Evolutionary conservation across 2,888 invertebrate species (phyloP), one percentile per base, ranked within the genome.

Genomic region (Muschampia plurimacula): DNA sequence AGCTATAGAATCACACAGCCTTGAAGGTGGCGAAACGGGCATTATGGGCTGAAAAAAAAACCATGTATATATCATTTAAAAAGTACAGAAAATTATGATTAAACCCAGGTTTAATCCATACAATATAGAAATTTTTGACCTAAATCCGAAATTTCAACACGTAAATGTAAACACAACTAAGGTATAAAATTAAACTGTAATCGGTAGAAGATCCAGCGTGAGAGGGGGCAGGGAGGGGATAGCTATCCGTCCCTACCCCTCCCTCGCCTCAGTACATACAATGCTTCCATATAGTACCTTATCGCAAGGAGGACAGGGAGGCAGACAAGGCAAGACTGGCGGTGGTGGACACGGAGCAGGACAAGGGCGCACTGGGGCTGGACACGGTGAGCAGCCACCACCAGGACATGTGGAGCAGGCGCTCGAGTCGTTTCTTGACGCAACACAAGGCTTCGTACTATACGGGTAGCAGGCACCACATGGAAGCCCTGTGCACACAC

Each of bases 391-490:
- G 75, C 94, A 93, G 1, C 93, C 93, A 0, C 93, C 93, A 1
- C 93, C 93, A 0, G 93, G 93, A 72, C 93, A 93, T 0, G 85
- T 84, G 1, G 93, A 93, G 77, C 93, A 94, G 7, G 83, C 83
- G 1, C 89, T 77, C 22, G 92, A 72, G 75, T 91, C 82, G 74
- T 92, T 93, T 28, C 83, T 77, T 0, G 93, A 92, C 0, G 87
- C 83, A 12, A 83, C 87, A 75, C 90, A 90, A 0, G 93, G 91
- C 73, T 90, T 90, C n/a, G 90, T 93, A 9, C 84, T 81, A 77
- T 89, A 93, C 0, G 93, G 93, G 65, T 89, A 89, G 76, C 91
- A 91, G 5, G 93, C 92, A 2, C 93, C 93, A 70, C 93, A 93
- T 0, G 93, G 93, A 76, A 76, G 69, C 0, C 93, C 92, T 2